These are phyloP conservation scores for Trachemys scripta DNA, from an alignment of 2,113 vertebrate genomes.

Conservation along the genomic window DNA sequence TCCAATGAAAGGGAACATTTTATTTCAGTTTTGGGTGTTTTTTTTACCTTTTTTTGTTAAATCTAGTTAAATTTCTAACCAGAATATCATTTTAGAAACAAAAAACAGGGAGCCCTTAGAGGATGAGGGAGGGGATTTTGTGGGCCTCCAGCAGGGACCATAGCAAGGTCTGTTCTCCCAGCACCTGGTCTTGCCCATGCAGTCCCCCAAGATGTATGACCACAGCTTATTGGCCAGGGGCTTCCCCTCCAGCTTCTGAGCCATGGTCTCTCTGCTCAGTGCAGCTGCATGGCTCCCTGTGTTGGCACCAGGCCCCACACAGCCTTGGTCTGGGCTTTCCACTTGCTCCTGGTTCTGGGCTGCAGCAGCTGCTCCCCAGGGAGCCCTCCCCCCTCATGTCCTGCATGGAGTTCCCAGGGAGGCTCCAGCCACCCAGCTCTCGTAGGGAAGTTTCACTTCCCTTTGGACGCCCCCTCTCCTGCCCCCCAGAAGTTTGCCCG, in stretches of 20 bases:
- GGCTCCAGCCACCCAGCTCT: slow-evolving; percentile 59
- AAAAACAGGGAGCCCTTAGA: slow-evolving; percentile 95
- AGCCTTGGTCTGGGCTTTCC: slow-evolving; percentile 26
- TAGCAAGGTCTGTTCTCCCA: slow-evolving; percentile 91
- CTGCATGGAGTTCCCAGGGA: background rate
- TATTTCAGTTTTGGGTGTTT: no score
- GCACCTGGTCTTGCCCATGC: slow-evolving; percentile 88
- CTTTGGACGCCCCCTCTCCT: no score
- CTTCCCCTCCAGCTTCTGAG: slow-evolving; percentile 79
- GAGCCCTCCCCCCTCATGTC: background rate
- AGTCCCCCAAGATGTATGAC: slow-evolving; percentile 86
- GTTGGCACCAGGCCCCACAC: accelerated
- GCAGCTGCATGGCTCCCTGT: background rate
- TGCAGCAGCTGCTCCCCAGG: background rate
- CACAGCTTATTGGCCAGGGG: slow-evolving; percentile 91
- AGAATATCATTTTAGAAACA: no score
- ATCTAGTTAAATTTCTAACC: no score
- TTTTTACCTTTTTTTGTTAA: no score
- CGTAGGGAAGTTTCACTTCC: background rate
- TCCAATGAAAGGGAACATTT: no score
- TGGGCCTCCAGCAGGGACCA: slow-evolving; percentile 89
- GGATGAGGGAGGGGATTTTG: slow-evolving; percentile 92
- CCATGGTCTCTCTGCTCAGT: background rate
- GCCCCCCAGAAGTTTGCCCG: no score
- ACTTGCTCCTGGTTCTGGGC: background rate